These are phyloP conservation scores for Ivindomyrus marchei DNA, from an alignment of 2,113 vertebrate species.

Conservation along the genomic window DNA sequence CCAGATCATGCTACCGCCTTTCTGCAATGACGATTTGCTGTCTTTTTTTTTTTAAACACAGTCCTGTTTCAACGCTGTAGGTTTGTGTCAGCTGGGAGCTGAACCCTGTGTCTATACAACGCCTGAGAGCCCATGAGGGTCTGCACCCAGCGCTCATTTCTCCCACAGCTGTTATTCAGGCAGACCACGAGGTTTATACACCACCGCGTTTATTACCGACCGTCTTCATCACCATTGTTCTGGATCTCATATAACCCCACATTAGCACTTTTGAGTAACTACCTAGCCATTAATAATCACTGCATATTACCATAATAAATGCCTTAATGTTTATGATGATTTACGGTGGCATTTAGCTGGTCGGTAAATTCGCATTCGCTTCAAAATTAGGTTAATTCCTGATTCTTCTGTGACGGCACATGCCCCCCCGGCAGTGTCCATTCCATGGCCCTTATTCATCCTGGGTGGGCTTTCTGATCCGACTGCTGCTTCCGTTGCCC, in stretches of 20 bases:
- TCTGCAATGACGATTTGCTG: not conserved
- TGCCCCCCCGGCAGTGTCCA: not conserved
- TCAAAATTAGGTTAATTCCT: not conserved
- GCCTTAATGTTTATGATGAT: not conserved
- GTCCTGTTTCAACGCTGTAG: not conserved
- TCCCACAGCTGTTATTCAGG: not conserved
- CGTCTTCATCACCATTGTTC: not conserved
- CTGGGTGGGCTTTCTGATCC: not conserved
- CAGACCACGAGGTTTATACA: not conserved
- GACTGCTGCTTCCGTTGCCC: not conserved
- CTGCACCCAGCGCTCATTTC: not conserved
- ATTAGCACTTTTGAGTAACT: not conserved
- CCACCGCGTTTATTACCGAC: not conserved
- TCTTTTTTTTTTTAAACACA: not conserved
- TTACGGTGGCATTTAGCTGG: not conserved
- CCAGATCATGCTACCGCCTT: not conserved
- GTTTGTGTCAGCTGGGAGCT: not conserved
- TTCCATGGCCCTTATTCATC: not conserved
- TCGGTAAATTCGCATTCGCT: not conserved
- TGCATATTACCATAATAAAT: not conserved
- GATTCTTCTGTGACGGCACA: not conserved
- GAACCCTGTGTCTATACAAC: not conserved
- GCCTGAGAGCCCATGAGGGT: not conserved
- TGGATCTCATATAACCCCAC: not conserved
- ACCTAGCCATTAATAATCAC: not conserved